A percentile compares a stretch with the other conserved stretches of the same genome.
These are phyloP conservation scores for Sparidentex hasta DNA, from an alignment of 2,797 vertebrate species.

Conservation along the genomic window DNA sequence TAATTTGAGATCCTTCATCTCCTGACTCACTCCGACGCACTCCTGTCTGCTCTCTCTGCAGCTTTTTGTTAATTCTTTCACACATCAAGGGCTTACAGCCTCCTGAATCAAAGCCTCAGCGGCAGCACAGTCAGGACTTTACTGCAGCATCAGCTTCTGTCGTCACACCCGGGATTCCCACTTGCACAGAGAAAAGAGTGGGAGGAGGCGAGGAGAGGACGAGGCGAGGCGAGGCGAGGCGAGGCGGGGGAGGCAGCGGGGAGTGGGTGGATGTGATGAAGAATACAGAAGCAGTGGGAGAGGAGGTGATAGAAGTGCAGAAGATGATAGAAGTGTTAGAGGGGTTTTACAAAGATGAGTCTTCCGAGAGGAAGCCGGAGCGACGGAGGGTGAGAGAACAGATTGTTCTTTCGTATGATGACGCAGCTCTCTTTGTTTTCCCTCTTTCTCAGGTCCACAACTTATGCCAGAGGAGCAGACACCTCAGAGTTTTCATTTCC, in stretches of 20 bases:
- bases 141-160: slow-evolving; percentile 71
- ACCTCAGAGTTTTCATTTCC: not conserved
- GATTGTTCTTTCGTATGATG: slow-evolving; percentile 19
- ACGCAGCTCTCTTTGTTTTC: slow-evolving; percentile 25
- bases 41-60: slow-evolving; percentile 29
- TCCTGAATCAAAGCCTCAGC: slow-evolving; percentile 51
- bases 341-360: slow-evolving; percentile 12
- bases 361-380: slow-evolving; percentile 11
- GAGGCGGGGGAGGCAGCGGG: not conserved
- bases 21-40: not conserved
- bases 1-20: not conserved
- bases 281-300: slow-evolving; percentile 18
- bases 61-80: slow-evolving; percentile 48
- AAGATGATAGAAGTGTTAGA: slow-evolving; percentile 29
- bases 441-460: not conserved
- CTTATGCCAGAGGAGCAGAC: slow-evolving; percentile 18
- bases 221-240: slow-evolving; percentile 1
- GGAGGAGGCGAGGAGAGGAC: not conserved
- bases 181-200: slow-evolving; percentile 43
- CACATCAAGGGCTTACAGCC: slow-evolving; percentile 44
- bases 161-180: slow-evolving; percentile 78
- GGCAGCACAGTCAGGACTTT: slow-evolving; percentile 31
- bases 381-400: slow-evolving; percentile 8
- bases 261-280: slow-evolving; percentile 4
- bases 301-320: not conserved